Evolutionary conservation across 2,888 invertebrate genomes (phyloP).

Genomic region (Conchocele bisecta): DNA sequence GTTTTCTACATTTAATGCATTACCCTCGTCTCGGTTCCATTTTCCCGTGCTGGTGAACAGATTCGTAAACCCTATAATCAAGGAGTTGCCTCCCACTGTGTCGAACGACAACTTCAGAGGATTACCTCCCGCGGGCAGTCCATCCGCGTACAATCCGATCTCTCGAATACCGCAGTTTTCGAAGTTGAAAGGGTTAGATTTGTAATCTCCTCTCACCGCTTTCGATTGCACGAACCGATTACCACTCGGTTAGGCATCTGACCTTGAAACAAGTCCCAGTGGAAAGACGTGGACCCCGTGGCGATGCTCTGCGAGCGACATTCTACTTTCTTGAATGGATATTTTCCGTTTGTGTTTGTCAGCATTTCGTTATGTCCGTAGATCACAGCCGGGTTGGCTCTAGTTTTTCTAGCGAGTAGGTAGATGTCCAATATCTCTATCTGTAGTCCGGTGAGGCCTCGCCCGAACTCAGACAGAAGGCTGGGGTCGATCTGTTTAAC

Average conservation of each 20-base stretch:
- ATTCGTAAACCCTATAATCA: constrained; percentile 36
- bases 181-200: constrained; percentile 39
- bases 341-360: constrained; percentile 29
- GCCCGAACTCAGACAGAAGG: no score
- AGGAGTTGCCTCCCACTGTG: constrained; percentile 2
- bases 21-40: constrained; percentile 40
- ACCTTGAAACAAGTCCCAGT: constrained; percentile 50
- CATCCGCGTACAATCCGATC: constrained; percentile 38
- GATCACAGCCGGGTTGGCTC: no score
- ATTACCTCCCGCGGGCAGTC: constrained; percentile 39
- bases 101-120: constrained; percentile 36
- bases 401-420: constrained; percentile 29
- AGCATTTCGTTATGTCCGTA: constrained; percentile 38
- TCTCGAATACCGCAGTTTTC: constrained; percentile 34
- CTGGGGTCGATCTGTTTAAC: constrained; percentile 45
- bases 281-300: constrained; percentile 24
- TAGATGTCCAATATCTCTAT: constrained; percentile 38
- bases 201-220: constrained; percentile 27
- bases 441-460: no score
- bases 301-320: constrained; percentile 22
- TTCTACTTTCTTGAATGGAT: constrained; percentile 29
- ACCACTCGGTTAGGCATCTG: constrained; percentile 28
- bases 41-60: constrained; percentile 20
- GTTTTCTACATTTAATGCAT: no score
- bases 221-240: constrained; percentile 42